phyloP scores from a whole-genome alignment of 2,888 invertebrate genomes.

The Eustalomyia histrio region DNA sequence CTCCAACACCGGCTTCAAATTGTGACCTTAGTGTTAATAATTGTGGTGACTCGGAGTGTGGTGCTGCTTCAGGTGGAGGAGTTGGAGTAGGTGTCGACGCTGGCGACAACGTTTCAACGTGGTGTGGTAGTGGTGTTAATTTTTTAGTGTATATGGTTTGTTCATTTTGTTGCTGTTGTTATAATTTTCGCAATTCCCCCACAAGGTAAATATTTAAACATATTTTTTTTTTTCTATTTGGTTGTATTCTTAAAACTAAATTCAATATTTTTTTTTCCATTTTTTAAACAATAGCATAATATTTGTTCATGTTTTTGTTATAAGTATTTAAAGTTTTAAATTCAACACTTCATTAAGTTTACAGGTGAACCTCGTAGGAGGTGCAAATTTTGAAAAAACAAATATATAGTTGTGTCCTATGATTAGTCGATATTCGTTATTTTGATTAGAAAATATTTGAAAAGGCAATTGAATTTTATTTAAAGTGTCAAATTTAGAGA shows the following conservation, averaged over 20 bases:
- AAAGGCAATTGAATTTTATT: no score
- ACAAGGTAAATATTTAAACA: constrained; percentile 71
- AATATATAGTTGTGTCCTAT: no score
- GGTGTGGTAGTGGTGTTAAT: constrained; percentile 76
- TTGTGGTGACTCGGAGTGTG: constrained; percentile 27
- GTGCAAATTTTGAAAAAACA: neutral
- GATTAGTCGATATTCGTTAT: no score
- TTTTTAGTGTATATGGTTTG: constrained; percentile 77
- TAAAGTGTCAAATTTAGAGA: no score
- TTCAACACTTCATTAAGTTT: constrained; percentile 19
- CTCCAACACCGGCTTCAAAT: constrained; percentile 59
- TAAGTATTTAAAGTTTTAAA: neutral
- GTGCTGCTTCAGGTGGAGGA: constrained; percentile 9
- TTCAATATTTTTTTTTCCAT: constrained; percentile 6
- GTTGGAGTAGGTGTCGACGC: constrained; percentile 42
- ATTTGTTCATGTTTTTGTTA: constrained; percentile 12
- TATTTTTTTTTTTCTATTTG: constrained; percentile 26
- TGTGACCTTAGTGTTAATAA: constrained; percentile 63
- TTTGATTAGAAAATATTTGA: no score
- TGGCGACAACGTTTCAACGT: constrained; percentile 66
- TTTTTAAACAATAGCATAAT: constrained; percentile 12
- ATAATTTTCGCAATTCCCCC: constrained; percentile 76
- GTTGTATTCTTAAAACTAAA: constrained; percentile 8
- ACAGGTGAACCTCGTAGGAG: constrained; percentile 4
- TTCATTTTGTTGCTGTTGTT: constrained; percentile 77